A percentile compares a stretch with the other conserved stretches of the same genome.
phyloP scores from a whole-genome alignment of 2,113 vertebrate species.

The Athene cunicularia region DNA sequence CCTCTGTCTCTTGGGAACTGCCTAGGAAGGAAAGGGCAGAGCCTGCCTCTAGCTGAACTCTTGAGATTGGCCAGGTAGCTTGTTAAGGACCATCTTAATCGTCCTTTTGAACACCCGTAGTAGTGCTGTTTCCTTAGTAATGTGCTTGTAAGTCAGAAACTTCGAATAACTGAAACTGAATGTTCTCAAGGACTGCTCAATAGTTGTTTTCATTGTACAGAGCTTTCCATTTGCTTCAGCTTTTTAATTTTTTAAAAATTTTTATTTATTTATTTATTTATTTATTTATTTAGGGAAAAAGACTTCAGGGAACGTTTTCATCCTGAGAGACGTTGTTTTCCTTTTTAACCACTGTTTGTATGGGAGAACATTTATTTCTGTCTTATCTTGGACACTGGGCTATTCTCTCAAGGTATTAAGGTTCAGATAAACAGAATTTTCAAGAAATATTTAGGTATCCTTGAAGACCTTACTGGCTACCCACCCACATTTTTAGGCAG shows the following conservation, averaged over 20 bases:
- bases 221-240: neutral
- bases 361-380: neutral
- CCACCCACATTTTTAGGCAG: neutral
- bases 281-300: neutral
- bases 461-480: neutral
- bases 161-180: neutral
- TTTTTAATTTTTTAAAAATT: neutral
- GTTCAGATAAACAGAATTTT: neutral
- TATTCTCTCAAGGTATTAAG: neutral
- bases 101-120: neutral
- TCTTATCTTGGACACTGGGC: neutral
- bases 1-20: neutral
- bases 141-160: neutral
- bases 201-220: neutral
- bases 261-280: neutral
- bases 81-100: rapidly evolving
- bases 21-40: neutral
- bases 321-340: neutral
- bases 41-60: neutral
- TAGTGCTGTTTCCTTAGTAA: neutral
- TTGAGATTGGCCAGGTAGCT: neutral
- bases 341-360: neutral
- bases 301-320: neutral
- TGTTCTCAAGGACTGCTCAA: neutral
- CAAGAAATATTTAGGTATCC: neutral